Conservation (phyloP, 1,140 invertebrate species). For the Sminthurides bifidus region DNA sequence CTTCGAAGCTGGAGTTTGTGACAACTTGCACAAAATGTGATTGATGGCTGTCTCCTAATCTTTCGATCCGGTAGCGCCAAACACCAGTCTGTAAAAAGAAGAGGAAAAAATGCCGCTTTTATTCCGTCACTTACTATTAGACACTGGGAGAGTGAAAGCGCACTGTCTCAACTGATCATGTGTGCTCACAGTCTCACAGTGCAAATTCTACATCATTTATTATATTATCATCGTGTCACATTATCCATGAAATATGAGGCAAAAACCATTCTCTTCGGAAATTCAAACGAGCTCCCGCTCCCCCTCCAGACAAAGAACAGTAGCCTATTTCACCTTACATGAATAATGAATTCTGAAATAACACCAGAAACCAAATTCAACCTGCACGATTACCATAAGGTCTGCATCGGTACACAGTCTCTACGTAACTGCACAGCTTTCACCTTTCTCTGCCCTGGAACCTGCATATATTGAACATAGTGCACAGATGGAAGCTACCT, state of each 20-base stretch:
- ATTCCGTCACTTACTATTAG: neutral
- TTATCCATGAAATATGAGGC: slow-evolving; percentile 1
- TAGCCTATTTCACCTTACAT: neutral
- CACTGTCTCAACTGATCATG: neutral
- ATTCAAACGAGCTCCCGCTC: too few relatives aligned
- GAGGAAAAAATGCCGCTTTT: neutral
- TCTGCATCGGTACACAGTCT: too few relatives aligned
- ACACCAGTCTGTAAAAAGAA: slow-evolving; percentile 40
- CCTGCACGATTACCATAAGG: too few relatives aligned
- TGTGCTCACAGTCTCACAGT: neutral
- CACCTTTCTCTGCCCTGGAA: too few relatives aligned
- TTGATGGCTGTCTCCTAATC: slow-evolving; percentile 45
- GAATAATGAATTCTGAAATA: neutral
- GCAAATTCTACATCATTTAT: slow-evolving; percentile 2
- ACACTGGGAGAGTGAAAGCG: neutral
- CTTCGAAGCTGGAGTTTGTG: slow-evolving; percentile 29
- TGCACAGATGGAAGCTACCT: too few relatives aligned
- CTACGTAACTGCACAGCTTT: too few relatives aligned
- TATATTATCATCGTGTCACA: slow-evolving; percentile 1
- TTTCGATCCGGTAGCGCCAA: slow-evolving; percentile 47
- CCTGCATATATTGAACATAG: too few relatives aligned
- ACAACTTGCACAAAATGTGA: slow-evolving; percentile 43
- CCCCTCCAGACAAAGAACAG: neutral
- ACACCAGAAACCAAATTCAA: neutral
- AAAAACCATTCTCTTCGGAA: neutral